phyloP scores from a whole-genome alignment of 2,797 vertebrate genomes.

The Sebastes cheni region DNA sequence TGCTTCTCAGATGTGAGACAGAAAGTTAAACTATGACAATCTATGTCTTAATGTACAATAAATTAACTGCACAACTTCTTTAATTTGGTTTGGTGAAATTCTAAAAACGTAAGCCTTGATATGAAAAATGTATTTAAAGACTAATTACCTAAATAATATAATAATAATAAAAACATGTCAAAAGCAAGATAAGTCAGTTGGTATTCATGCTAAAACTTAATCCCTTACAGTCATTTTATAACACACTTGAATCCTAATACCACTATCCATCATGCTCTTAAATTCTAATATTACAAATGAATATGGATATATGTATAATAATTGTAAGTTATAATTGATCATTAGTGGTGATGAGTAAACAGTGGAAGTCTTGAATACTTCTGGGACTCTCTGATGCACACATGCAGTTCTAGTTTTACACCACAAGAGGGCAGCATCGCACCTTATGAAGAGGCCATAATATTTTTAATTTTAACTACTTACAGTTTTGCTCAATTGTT shows the following conservation, averaged over 20 bases:
- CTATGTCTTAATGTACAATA: not conserved
- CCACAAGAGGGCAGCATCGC: slow-evolving; percentile 13
- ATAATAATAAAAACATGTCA: not conserved
- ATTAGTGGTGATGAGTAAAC: not conserved
- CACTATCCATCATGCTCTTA: not conserved
- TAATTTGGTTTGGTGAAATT: not conserved
- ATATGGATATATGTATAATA: not conserved
- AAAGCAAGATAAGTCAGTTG: not conserved
- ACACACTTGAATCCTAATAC: not conserved
- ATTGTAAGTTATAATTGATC: not conserved
- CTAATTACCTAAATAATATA: not conserved
- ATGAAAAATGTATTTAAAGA: not conserved
- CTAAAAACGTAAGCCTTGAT: not conserved
- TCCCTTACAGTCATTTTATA: not conserved
- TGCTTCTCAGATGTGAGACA: slow-evolving; percentile 35
- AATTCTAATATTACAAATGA: not conserved
- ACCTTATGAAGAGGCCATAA: not conserved
- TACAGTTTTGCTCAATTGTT: too few species aligned
- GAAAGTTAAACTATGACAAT: not conserved
- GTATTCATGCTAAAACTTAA: not conserved
- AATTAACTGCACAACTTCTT: not conserved
- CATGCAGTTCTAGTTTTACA: not conserved
- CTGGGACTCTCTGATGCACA: not conserved
- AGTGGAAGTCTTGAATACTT: not conserved
- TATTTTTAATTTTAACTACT: not conserved